A percentile compares a stretch with the other conserved stretches of the same genome.
Evolutionary conservation across 2,888 invertebrate genomes (phyloP).

Genomic region (Chrysotoxum bicinctum): DNA sequence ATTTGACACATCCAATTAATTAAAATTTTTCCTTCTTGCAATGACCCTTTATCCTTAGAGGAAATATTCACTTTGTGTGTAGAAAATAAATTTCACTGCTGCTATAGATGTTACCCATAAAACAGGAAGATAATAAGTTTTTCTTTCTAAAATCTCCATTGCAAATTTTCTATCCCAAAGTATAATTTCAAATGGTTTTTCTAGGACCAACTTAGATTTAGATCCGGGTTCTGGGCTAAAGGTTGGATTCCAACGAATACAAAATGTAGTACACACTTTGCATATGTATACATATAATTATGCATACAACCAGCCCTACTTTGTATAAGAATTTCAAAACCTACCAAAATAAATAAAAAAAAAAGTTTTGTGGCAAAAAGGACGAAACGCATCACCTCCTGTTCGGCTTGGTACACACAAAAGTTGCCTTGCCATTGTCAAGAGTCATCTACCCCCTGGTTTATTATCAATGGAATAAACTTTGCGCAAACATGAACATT

Average conservation of each 20-base stretch:
- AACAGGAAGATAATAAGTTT: neutral
- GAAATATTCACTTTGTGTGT: neutral
- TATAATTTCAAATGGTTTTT: neutral
- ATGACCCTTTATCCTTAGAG: neutral
- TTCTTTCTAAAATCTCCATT: neutral
- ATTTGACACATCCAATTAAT: slow-evolving; percentile 44
- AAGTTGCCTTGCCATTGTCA: neutral
- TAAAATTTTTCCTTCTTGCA: slow-evolving; percentile 9
- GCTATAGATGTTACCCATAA: neutral
- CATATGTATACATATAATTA: neutral
- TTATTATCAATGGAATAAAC: slow-evolving; percentile 38
- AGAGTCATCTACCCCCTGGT: slow-evolving; percentile 11
- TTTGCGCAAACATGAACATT: slow-evolving; percentile 39
- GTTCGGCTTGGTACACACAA: neutral
- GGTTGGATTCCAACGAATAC: neutral
- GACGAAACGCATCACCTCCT: neutral
- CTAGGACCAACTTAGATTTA: neutral
- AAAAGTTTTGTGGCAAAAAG: slow-evolving; percentile 11
- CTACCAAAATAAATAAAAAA: slow-evolving; percentile 40
- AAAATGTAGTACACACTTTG: neutral
- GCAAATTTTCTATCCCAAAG: neutral
- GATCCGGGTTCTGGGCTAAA: neutral
- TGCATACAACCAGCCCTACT: neutral
- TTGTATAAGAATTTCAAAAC: slow-evolving; percentile 15
- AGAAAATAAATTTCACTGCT: neutral